Evolutionary conservation across 53 echinoderm and acorn worm genomes (phyloP).

Genomic region (Henricia sp.): DNA sequence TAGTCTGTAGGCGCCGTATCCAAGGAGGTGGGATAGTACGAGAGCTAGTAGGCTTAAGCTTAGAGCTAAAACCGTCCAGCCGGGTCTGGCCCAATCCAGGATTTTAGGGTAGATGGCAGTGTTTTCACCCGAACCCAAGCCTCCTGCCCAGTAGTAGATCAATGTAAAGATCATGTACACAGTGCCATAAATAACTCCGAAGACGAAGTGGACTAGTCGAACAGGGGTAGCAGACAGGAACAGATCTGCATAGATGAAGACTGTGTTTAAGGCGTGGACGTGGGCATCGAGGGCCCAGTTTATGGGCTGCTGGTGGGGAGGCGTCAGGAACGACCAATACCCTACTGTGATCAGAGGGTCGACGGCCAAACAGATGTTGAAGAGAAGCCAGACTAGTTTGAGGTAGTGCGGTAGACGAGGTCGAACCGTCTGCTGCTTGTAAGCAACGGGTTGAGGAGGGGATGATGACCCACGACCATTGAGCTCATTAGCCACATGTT

Average conservation of each 20-base stretch:
- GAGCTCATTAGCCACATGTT: no score
- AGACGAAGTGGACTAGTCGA: slow-evolving; percentile 73
- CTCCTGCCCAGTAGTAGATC: slow-evolving; percentile 75
- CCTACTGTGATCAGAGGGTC: slow-evolving; percentile 70
- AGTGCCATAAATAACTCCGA: slow-evolving; percentile 63
- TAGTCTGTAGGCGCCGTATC: slow-evolving; percentile 26
- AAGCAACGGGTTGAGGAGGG: no score
- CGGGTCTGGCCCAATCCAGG: slow-evolving; percentile 51
- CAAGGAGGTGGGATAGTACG: neutral
- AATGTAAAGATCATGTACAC: slow-evolving; percentile 62
- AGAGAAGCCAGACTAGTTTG: slow-evolving; percentile 59
- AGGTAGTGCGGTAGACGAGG: slow-evolving; percentile 25
- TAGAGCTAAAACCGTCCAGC: slow-evolving; percentile 3
- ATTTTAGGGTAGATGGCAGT: slow-evolving; percentile 54
- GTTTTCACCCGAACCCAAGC: slow-evolving; percentile 39
- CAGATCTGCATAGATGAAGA: slow-evolving; percentile 62
- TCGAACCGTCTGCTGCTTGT: no score
- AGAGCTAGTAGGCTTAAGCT: neutral
- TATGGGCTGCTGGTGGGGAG: slow-evolving; percentile 14
- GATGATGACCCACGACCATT: no score
- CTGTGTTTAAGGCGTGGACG: slow-evolving; percentile 74
- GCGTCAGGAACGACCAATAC: slow-evolving; percentile 60
- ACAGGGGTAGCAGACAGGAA: slow-evolving; percentile 58
- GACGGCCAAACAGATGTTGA: slow-evolving; percentile 68
- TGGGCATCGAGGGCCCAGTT: slow-evolving; percentile 48